A percentile compares a stretch with the other conserved stretches of the same genome.
phyloP scores from a whole-genome alignment of 2,797 vertebrate genomes.

The Atherinosoma microstoma region DNA sequence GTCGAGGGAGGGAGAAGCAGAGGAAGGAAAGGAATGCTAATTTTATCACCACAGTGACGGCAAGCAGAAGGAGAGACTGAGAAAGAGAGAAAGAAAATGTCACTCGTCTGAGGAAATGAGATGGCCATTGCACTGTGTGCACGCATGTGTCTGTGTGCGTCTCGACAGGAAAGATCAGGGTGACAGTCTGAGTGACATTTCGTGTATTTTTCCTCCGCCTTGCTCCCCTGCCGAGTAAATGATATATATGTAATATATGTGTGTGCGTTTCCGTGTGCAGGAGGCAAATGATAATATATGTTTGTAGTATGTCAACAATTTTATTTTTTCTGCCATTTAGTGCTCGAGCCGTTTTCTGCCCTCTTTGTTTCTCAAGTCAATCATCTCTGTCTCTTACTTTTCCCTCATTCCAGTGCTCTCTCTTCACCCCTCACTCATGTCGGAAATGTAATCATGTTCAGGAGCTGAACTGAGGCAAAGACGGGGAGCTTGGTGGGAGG shows the following conservation, averaged over 20 bases:
- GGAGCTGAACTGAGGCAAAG: constrained; percentile 53
- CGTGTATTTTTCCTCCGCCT: constrained; percentile 50
- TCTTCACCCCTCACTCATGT: constrained; percentile 70
- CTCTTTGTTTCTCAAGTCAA: constrained; percentile 75
- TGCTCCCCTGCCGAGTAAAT: constrained; percentile 59
- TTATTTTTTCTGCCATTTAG: constrained; percentile 20
- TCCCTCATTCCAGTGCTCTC: constrained; percentile 47
- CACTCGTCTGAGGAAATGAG: constrained; percentile 78
- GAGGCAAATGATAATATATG: constrained; percentile 36
- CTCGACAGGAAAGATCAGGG: constrained; percentile 68
- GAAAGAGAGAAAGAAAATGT: constrained; percentile 71
- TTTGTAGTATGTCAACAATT: constrained; percentile 16
- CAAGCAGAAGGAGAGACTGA: constrained; percentile 60
- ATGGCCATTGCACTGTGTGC: constrained; percentile 60
- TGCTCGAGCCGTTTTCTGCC: constrained; percentile 51
- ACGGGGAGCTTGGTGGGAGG: constrained; percentile 45
- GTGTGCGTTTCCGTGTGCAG: constrained; percentile 29
- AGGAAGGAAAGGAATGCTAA: constrained; percentile 83
- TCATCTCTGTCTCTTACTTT: constrained; percentile 73
- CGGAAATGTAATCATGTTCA: constrained; percentile 81
- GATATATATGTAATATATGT: constrained; percentile 50
- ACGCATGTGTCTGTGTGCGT: constrained; percentile 29
- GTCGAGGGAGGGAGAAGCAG: constrained; percentile 67
- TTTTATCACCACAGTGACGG: constrained; percentile 75
- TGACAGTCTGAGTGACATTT: constrained; percentile 74